Evolutionary conservation across 2,888 invertebrate genomes (phyloP), one percentile per base, ranked within the genome.

Genomic region (Eilema griseolum): DNA sequence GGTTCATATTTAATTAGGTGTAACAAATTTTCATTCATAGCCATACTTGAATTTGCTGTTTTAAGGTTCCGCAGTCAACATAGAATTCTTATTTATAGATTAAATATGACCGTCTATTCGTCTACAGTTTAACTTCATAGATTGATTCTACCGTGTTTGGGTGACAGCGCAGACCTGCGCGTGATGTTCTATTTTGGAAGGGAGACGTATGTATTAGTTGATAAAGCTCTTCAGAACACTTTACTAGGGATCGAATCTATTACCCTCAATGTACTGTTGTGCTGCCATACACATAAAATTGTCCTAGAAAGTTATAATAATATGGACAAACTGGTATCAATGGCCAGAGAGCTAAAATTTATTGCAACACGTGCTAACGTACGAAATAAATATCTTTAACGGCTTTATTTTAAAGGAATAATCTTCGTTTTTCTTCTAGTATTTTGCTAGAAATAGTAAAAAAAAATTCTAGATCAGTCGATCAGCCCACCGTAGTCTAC

Each of bases 321-420:
- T 5, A 28, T 75, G 65, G 81, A 61, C 10, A 10, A 62, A 59
- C 16, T 56, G 0, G 28, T 20, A 41, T 57, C 66, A 63, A 65
- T 65, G 26, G 67, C 57, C 66, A 76, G 62, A 67, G 70, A 63
- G 72, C 71, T 70, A 73, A 81, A 76, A 82, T 82, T 80, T 78
- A 82, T 82, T 67, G 46, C 67, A 67, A 82, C 83, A 78, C 74
- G 79, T 76, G 72, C 73, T 71, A 77, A 80, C 80, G 56, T 60
- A 70, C 37, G 65, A 72, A 79, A 82, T 73, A 82, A 74, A 75
- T 78, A 81, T 70, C 72, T 60, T 59, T 65, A 61, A 61, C 64
- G 66, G 77, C 75, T 73, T 80, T 72, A 74, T 76, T 33, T 74
- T 66, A 67, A 61, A 69, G 66, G 62, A 68, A 62, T 68, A 23